phyloP scores from a whole-genome alignment of 2,888 invertebrate genomes.

The Hylaea fasciaria region DNA sequence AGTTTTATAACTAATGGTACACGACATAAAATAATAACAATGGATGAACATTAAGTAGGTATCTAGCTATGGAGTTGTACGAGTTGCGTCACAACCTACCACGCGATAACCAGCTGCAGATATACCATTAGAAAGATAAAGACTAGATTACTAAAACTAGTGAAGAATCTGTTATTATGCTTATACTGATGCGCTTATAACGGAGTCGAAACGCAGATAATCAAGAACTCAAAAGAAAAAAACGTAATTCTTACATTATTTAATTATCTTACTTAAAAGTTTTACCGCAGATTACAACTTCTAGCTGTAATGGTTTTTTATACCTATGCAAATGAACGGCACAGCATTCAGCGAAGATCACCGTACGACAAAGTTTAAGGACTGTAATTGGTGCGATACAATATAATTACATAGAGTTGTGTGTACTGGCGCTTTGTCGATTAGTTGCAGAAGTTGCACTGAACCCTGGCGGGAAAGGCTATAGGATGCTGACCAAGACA shows the following conservation, averaged over 20 bases:
- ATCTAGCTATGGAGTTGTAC: background rate
- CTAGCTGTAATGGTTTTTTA: too few relatives aligned
- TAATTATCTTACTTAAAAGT: too few relatives aligned
- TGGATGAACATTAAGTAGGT: background rate
- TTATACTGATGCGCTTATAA: too few relatives aligned
- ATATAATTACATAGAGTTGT: slow-evolving; percentile 8
- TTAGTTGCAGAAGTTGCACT: slow-evolving; percentile 59
- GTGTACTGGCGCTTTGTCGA: slow-evolving; percentile 38
- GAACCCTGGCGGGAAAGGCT: slow-evolving; percentile 40
- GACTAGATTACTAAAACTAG: too few relatives aligned
- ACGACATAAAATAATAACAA: slow-evolving; percentile 20
- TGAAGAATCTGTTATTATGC: too few relatives aligned
- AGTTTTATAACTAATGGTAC: slow-evolving; percentile 30
- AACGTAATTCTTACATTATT: too few relatives aligned
- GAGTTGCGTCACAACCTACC: too few relatives aligned
- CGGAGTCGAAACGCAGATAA: too few relatives aligned
- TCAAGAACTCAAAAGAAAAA: too few relatives aligned
- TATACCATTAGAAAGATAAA: too few relatives aligned
- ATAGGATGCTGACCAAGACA: slow-evolving; percentile 58
- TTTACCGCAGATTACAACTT: too few relatives aligned
- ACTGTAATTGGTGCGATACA: slow-evolving; percentile 11
- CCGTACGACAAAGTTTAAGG: background rate
- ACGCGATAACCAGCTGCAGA: too few relatives aligned
- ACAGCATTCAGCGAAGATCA: background rate
- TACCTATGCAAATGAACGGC: background rate